phyloP scores from a whole-genome alignment of 2,797 vertebrate species.

The Sebastes matsubarae region DNA sequence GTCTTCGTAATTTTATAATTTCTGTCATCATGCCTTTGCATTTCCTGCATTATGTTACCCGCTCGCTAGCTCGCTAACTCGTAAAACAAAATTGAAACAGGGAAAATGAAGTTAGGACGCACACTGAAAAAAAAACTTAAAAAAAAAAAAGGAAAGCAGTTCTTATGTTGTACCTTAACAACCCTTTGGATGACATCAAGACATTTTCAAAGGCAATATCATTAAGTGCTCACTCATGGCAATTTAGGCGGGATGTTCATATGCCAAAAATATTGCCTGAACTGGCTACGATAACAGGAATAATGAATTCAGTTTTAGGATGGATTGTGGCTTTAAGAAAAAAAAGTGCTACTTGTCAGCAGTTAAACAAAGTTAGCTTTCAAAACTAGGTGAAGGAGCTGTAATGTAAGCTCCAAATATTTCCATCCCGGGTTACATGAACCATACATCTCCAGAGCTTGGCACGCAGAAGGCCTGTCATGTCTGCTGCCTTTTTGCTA shows the following conservation, averaged over 20 bases:
- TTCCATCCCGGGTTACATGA: conserved; percentile 25
- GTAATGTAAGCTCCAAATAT: conserved; percentile 32
- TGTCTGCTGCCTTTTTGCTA: conserved; percentile 36
- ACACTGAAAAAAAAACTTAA: too few species aligned
- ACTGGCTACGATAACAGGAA: background rate
- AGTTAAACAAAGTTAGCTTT: conserved; percentile 6
- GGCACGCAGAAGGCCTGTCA: conserved; percentile 25
- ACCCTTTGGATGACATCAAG: background rate
- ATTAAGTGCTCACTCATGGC: background rate
- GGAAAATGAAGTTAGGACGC: too few species aligned
- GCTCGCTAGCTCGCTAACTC: too few species aligned
- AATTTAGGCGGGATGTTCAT: background rate
- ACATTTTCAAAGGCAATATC: background rate
- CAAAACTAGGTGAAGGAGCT: conserved; percentile 2
- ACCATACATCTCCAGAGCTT: conserved; percentile 19
- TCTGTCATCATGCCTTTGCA: too few species aligned
- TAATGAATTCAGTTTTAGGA: background rate
- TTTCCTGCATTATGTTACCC: too few species aligned
- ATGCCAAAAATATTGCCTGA: background rate
- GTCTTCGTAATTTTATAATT: too few species aligned
- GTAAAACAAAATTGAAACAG: too few species aligned
- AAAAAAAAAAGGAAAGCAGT: background rate
- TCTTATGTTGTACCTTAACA: background rate
- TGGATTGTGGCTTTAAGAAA: background rate
- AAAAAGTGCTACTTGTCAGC: background rate